These are phyloP conservation scores for Thamnophis sirtalis DNA, from an alignment of 2,113 vertebrate genomes.

Conservation along the genomic window DNA sequence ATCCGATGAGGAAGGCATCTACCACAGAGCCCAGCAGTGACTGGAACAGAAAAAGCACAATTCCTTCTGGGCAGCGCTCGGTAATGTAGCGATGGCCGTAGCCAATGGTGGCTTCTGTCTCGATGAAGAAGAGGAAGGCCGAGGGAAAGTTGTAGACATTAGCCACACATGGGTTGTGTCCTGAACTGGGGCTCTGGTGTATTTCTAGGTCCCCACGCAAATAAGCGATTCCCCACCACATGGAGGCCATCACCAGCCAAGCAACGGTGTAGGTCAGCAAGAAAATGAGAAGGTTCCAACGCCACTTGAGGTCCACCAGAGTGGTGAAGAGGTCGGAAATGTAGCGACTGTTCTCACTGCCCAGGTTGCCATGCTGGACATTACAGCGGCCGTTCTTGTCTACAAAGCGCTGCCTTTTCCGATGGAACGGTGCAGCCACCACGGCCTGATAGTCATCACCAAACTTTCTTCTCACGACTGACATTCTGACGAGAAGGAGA, in stretches of 20 bases:
- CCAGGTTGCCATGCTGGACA: constrained; percentile 86
- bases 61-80: constrained; percentile 84
- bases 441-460: constrained; percentile 80
- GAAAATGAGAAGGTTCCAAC: constrained; percentile 88
- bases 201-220: constrained; percentile 80
- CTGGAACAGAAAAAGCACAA: constrained; percentile 87
- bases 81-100: constrained; percentile 86
- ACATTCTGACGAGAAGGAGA: constrained; percentile 57
- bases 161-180: constrained; percentile 81
- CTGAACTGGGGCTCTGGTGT: constrained; percentile 66
- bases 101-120: constrained; percentile 86
- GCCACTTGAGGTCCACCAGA: constrained; percentile 88
- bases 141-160: constrained; percentile 90
- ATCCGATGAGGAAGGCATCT: constrained; percentile 86
- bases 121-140: constrained; percentile 87
- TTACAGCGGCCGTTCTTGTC: constrained; percentile 89
- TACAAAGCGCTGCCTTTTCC: constrained; percentile 83
- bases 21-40: constrained; percentile 85
- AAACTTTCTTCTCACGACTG: constrained; percentile 77
- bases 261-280: constrained; percentile 84
- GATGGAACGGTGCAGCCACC: constrained; percentile 66
- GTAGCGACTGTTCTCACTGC: constrained; percentile 82
- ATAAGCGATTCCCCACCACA: constrained; percentile 89
- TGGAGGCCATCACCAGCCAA: constrained; percentile 86
- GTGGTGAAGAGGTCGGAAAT: constrained; percentile 86